A percentile compares a stretch with the other conserved stretches of the same genome.
Conservation (phyloP, 2,113 vertebrate species). For the Turdus rufiventris region DNA sequence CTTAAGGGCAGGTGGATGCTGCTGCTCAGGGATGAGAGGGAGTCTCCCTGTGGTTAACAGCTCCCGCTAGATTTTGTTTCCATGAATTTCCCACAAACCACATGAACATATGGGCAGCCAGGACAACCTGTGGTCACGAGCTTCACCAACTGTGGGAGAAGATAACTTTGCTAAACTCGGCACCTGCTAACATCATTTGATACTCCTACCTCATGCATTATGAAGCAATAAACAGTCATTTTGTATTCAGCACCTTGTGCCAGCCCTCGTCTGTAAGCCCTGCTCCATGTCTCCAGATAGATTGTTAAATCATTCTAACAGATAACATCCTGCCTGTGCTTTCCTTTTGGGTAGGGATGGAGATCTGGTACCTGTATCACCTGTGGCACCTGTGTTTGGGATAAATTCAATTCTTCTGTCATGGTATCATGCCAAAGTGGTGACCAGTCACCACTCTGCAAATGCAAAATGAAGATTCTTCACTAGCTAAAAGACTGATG, state of each 20-base stretch:
- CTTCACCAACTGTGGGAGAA: neutral
- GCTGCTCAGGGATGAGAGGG: neutral
- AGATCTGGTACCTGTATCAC: neutral
- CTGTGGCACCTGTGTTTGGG: neutral
- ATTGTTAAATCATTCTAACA: conserved; percentile 5
- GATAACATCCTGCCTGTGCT: neutral
- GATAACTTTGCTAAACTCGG: neutral
- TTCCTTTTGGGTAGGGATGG: neutral
- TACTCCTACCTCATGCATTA: conserved; percentile 36
- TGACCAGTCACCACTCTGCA: neutral
- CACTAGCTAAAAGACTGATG: neutral
- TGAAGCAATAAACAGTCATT: conserved; percentile 24
- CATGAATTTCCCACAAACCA: neutral
- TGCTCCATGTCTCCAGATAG: neutral
- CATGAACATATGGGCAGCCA: conserved; percentile 18
- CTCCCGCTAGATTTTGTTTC: neutral
- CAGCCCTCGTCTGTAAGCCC: neutral
- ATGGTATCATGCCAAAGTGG: accelerated
- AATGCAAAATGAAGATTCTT: neutral
- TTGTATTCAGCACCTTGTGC: neutral
- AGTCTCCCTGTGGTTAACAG: neutral
- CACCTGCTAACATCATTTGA: conserved; percentile 7
- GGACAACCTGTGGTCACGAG: neutral
- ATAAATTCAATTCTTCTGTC: neutral
- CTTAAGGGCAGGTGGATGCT: neutral